Evolutionary conservation across 30 jellyfish, hydroid and myxozoan species (phyloP), one percentile per base, ranked within the genome.

Genomic region (Nemopilema nomurai): DNA sequence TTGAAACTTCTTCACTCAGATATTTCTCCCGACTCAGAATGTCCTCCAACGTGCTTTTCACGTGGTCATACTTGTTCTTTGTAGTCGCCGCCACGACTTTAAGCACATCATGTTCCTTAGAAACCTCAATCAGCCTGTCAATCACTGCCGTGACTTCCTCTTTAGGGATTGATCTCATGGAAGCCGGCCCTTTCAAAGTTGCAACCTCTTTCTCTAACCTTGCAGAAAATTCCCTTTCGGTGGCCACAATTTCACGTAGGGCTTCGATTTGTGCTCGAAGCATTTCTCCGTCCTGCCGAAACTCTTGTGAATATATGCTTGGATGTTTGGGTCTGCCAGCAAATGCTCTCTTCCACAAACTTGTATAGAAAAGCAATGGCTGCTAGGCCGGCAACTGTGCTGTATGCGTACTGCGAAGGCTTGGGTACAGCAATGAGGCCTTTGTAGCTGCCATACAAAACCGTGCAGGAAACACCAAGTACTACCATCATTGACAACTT

Each of bases 101-200:
- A 13, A 84, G 79, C 71, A 62, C 93, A 69, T 84, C 87, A 1
- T 77, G 84, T 51, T 84, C 83, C 87, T 84, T 84, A 3, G 93
- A 74, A n/a, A 84, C 80, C 76, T 84, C 93, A 49, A 84, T 74
- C 87, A 84, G 29, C 74, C 85, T 62, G 62, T 84, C 93, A 74
- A 84, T 84, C 67, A 84, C 93, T 19, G 87, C 77, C 29, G 75
- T 41, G 18, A 84, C 85, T 69, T 84, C 93, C 51, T 76, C 70
- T 62, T 49, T 66, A 16, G 93, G 87, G 0, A 84, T 67, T 20
- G 28, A 21, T 4, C 68, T 50, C 22, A 28, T 69, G 20, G 82
- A 49, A 1, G 79, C 26, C 57, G 57, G 57, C 18, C 41, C 77
- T 31, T 74, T 84, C 74, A 71, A 16, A 28, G 69, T 52, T 0